Evolutionary conservation across 2,888 invertebrate species (phyloP), one percentile per base, ranked within the genome.

Genomic region (Prostheceraeus crozeri): DNA sequence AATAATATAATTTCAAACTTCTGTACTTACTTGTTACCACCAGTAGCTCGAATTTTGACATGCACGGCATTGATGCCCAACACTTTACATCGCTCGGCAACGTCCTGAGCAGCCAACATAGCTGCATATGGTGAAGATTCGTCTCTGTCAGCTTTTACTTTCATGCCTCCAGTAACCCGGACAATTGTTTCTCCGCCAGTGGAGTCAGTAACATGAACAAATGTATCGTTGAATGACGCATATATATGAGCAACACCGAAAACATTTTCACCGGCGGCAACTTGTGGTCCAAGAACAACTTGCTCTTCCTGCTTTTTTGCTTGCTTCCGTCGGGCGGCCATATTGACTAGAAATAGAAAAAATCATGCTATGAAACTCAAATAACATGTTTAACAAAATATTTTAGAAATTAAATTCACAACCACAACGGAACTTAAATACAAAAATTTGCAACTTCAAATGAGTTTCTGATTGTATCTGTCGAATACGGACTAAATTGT

Each of bases 21-120:
- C 8, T 33, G 28, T 16, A 46, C 48, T 56, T 65, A 76, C 77
- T 74, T 78, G 80, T 93, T 96, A 64, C 98, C 98, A 70, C 98
- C 98, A 61, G 96, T 98, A 31, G 96, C 98, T 73, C 98, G 84
- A 67, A 98, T 82, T 78, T 96, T 96, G 71, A 98, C 93, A 81
- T 99, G 96, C 51, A 98, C 82, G 10, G 98, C 96, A 63, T 89
- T 96, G 75, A 98, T 96, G 57, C 96, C 96, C 57, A 98, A 82
- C 35, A 84, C 82, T 80, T 94, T 96, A 81, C 96, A 98, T 74
- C 90, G 91, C 75, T 98, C 98, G 69, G 98, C 93, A 62, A 98
- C 98, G 82, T 99, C 98, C 83, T 98, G 96, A 67, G 96, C 96
- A 70, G 98, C 98, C 81, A 98, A 90, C 98, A 98, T 99, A 84